phyloP scores from a whole-genome alignment of 2,113 vertebrate species.

The Catharus fuscescens region DNA sequence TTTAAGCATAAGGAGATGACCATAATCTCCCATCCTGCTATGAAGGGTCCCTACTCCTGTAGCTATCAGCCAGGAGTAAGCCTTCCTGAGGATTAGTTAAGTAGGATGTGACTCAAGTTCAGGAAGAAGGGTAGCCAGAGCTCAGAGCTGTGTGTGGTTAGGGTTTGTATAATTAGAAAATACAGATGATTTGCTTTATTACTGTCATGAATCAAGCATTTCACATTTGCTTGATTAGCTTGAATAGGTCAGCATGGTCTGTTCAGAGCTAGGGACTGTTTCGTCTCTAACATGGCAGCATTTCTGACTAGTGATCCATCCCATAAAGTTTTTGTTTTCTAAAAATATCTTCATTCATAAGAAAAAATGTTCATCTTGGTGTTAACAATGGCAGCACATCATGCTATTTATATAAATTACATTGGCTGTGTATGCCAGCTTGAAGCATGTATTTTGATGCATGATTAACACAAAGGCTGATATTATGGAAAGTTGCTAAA shows the following conservation, averaged over 20 bases:
- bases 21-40: neutral
- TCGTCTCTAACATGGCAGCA: neutral
- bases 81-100: neutral
- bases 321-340: neutral
- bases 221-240: conserved; percentile 1
- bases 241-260: neutral
- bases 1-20: conserved; percentile 12
- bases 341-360: conserved; percentile 2
- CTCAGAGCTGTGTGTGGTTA: neutral
- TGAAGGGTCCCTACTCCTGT: neutral
- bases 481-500: neutral
- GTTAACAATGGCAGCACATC: neutral
- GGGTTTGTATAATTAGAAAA: conserved; percentile 3
- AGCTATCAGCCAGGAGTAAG: neutral
- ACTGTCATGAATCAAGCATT: neutral
- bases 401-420: neutral
- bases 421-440: neutral
- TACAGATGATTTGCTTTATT: conserved; percentile 14
- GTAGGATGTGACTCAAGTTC: neutral
- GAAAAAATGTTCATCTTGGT: neutral
- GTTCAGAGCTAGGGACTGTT: neutral
- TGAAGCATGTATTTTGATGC: neutral
- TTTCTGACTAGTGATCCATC: neutral
- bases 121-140: neutral
- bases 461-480: neutral